Base-by-base conservation (phyloP, 2,888 invertebrate genomes). In the Micropterix aruncella region DNA sequence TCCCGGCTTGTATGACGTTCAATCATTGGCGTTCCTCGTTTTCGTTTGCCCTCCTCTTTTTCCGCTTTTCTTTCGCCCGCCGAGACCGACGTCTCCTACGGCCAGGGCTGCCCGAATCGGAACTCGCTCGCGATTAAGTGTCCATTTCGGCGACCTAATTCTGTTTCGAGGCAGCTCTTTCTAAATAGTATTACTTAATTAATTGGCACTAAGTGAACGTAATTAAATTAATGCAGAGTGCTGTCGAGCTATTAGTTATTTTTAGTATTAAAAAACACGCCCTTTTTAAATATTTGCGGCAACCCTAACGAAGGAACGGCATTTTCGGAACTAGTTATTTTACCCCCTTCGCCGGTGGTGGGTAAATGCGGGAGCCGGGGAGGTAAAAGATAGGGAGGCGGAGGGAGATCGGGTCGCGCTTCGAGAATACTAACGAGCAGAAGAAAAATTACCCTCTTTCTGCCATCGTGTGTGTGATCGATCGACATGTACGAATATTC, bases 1-100 rank as follows among this genome's bases (percentile, higher is more conserved):
- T 70, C 70, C 67, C 68, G 44, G 58, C 55, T 63, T 66, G 69
- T 63, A 66, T 62, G 63, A 60, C 62, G 60, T 62, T 66, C 66
- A 66, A 68, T 70, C 69, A 68, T 66, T 64, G 66, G 63, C 60
- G 64, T 61, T 60, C 48, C 44, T 48, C 48, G 44, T 52, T 60
- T 56, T 54, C 37, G 14, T 38, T 42, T 38, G 36, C 42, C 43
- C 48, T 19, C 47, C 38, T 27, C 45, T 39, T 12, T 38, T 38
- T 38, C 38, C 16, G 9, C 4, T 38, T 36, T 41, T 37, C 27
- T 45, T 43, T 42, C 37, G 5, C 27, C 12, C 5, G 27, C 5
- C n/a, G n/a, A n/a, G n/a, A n/a, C n/a, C n/a, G n/a, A n/a, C n/a
- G n/a, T n/a, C n/a, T n/a, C n/a, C n/a, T n/a, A n/a, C n/a, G 27